These are phyloP conservation scores for Papilio helenus DNA, from an alignment of 1,140 invertebrate genomes.

Conservation along the genomic window DNA sequence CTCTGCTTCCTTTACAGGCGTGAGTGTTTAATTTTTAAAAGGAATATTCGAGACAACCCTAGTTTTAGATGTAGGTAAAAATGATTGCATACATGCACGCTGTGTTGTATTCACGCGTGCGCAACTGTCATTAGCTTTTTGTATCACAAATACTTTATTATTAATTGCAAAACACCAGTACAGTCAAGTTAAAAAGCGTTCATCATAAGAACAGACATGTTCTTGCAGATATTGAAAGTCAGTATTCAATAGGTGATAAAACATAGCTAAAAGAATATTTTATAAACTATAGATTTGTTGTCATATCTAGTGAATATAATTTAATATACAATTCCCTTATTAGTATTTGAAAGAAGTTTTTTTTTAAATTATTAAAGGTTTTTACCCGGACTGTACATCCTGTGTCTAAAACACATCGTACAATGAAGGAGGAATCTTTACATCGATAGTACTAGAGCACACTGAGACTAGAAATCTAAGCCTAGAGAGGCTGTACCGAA, in stretches of 20 bases:
- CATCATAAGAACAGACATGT: neutral
- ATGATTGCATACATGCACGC: neutral
- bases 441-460: conserved; percentile 36
- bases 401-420: neutral
- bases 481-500: conserved; percentile 63
- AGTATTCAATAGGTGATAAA: no score
- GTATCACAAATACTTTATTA: neutral
- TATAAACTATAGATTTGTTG: no score
- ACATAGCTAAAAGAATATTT: no score
- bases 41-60: neutral
- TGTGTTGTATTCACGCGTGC: neutral
- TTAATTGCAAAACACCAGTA: neutral
- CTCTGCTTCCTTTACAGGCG: neutral
- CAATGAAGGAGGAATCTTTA: conserved; percentile 33
- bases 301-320: no score
- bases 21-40: neutral
- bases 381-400: neutral
- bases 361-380: no score
- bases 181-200: neutral
- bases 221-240: no score
- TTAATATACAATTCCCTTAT: neutral
- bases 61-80: neutral
- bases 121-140: neutral
- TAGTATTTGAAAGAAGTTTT: no score
- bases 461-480: conserved; percentile 70